Base-by-base conservation (phyloP, 1,140 invertebrate genomes). In the Caenorhabditis brenneri region DNA sequence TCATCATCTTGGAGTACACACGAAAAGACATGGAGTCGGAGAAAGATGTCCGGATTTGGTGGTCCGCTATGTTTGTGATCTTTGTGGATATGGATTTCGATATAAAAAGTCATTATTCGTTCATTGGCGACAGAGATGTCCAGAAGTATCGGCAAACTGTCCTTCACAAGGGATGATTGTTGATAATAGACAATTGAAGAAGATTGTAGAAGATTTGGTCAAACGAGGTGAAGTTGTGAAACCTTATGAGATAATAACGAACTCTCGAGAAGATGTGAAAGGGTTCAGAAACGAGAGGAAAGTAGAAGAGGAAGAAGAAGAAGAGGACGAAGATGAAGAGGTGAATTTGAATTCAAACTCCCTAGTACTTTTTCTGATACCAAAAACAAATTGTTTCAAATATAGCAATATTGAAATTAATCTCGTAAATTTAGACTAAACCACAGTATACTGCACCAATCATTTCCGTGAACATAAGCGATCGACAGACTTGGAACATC, bases 71-170 rank as follows among this genome's bases (percentile, higher is more conserved):
- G n/a, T 74, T 10, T 74, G 65, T 24, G 65, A 74, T 42, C 65
- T 74, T 12, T 74, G 65, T 24, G 65, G 65, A 42, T 74, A 7
- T 12, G 65, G 65, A 46, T 74, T 74, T 42, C 65, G 65, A 12
- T 74, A 22, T 27, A 24, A 46, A 46, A 74, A 74, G n/a, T 46
- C 65, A 46, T 24, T 74, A 10, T 74, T 42, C 24, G 4, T 24
- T 27, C 65, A 74, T n/a, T 74, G 65, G 65, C 29, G 36, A 74
- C 65, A 74, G 15, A 42, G 24, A 36, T 74, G 65, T 24, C 0
- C 22, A 7, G 65, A 74, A 74, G 7, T 74, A n/a, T 15, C 33
- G 10, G 36, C 36, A 42, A 12, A 74, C 42, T 74, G 16, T 27
- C 65, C 65, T 22, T 16, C 58, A 16, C 36, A 24, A 12, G 65